phyloP scores from a whole-genome alignment of 2,888 invertebrate species.

The Apotomis capreana region DNA sequence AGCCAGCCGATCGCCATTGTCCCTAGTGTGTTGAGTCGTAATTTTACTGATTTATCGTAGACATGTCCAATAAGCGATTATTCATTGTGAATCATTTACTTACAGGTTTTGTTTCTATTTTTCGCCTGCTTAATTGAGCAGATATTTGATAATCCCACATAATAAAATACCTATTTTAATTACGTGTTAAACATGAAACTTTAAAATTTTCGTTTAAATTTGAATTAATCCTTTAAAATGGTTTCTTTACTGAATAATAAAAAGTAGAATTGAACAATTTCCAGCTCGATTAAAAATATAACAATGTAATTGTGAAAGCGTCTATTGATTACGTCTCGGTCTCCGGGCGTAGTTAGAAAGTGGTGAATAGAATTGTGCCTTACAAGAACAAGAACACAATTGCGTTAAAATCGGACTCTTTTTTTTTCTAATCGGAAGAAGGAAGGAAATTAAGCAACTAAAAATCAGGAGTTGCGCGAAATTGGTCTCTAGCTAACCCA shows the following conservation, averaged over 20 bases:
- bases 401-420: slow-evolving; percentile 1
- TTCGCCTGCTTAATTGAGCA: too few species aligned
- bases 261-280: background rate
- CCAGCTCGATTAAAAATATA: slow-evolving; percentile 19
- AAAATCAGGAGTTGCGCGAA: slow-evolving; percentile 21
- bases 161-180: too few species aligned
- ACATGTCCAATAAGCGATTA: background rate
- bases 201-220: too few species aligned
- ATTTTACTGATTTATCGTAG: slow-evolving; percentile 29
- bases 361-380: slow-evolving; percentile 22
- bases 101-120: too few species aligned
- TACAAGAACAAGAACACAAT: background rate
- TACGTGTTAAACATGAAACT: too few species aligned
- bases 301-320: slow-evolving; percentile 12
- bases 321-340: slow-evolving; percentile 19
- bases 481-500: slow-evolving; percentile 57
- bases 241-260: background rate
- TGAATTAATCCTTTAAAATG: background rate
- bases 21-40: slow-evolving; percentile 18
- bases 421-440: slow-evolving; percentile 15
- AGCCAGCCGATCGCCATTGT: slow-evolving; percentile 34
- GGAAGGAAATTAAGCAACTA: slow-evolving; percentile 18
- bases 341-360: slow-evolving; percentile 22
- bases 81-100: slow-evolving; percentile 8
- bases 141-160: too few species aligned